Evolutionary conservation across 2,797 vertebrate species (phyloP).

Genomic region (Hippocampus kuda): DNA sequence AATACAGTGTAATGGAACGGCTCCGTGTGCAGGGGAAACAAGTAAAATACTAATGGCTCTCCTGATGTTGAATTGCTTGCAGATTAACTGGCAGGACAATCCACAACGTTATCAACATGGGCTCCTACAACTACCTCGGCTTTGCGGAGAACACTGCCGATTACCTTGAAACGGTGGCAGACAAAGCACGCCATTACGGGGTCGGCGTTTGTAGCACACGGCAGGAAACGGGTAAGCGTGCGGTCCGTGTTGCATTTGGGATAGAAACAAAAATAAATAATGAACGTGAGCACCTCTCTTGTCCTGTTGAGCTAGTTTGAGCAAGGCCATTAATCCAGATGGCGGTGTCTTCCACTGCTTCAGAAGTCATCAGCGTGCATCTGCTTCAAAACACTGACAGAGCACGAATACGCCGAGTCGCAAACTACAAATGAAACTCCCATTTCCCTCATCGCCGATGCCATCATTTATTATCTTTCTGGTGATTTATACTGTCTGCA

Average conservation of each 20-base stretch:
- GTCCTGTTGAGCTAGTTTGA: slow-evolving; percentile 5
- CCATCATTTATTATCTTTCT: slow-evolving; percentile 41
- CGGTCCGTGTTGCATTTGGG: slow-evolving; percentile 14
- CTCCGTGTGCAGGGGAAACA: not conserved
- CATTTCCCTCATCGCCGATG: slow-evolving; percentile 25
- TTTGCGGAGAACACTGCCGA: slow-evolving; percentile 77
- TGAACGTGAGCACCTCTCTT: not conserved
- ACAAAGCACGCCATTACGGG: slow-evolving; percentile 67
- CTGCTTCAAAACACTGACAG: slow-evolving; percentile 18
- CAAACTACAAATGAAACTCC: slow-evolving; percentile 5
- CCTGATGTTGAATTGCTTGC: slow-evolving; percentile 23
- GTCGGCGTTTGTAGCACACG: slow-evolving; percentile 80
- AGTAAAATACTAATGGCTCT: not conserved
- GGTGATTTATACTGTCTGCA: slow-evolving; percentile 38
- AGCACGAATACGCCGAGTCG: slow-evolving; percentile 1
- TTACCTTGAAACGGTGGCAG: slow-evolving; percentile 78
- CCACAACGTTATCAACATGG: slow-evolving; percentile 87
- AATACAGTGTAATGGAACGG: not conserved
- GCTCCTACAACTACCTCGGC: slow-evolving; percentile 95
- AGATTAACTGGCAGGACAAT: slow-evolving; percentile 84
- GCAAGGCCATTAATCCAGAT: not conserved
- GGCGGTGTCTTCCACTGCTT: not conserved
- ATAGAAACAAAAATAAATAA: not conserved
- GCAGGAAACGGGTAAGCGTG: slow-evolving; percentile 83
- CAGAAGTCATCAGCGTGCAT: slow-evolving; percentile 11